A percentile compares a stretch with the other conserved stretches of the same genome.
These are phyloP conservation scores for Stichopus horrens DNA, from an alignment of 53 echinoderm and acorn worm genomes.

Conservation along the genomic window DNA sequence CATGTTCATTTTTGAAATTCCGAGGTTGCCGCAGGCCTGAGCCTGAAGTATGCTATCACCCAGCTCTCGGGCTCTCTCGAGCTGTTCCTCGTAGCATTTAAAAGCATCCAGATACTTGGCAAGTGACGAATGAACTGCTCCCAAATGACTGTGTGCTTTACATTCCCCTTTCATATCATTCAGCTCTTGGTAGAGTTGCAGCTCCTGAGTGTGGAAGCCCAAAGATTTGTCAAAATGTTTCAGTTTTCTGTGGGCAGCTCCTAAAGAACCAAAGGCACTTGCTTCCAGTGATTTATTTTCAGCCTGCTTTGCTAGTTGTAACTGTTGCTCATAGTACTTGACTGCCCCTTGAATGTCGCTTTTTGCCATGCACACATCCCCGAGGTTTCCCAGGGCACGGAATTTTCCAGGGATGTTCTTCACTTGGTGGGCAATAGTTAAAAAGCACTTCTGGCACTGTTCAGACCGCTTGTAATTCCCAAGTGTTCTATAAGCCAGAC, in stretches of 20 bases:
- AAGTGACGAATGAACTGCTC: slow-evolving; percentile 88
- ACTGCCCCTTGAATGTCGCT: slow-evolving; percentile 90
- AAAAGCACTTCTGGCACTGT: slow-evolving; percentile 96
- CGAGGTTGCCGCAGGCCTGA: slow-evolving; percentile 93
- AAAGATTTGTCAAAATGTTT: slow-evolving; percentile 85
- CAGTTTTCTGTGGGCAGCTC: slow-evolving; percentile 85
- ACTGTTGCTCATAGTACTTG: slow-evolving; percentile 91
- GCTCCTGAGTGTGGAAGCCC: slow-evolving; percentile 93
- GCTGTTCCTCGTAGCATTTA: slow-evolving; percentile 97
- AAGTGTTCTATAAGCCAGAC: slow-evolving; percentile 90
- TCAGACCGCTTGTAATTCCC: slow-evolving; percentile 85
- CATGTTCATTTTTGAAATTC: slow-evolving; percentile 99
- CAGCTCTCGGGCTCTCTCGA: slow-evolving; percentile 79
- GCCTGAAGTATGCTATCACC: slow-evolving; percentile 83
- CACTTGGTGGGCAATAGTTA: slow-evolving; percentile 93
- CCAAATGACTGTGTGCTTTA: slow-evolving; percentile 93
- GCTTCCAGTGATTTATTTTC: slow-evolving; percentile 91
- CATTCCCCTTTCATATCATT: slow-evolving; percentile 93
- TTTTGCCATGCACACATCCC: slow-evolving; percentile 96
- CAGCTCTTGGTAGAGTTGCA: slow-evolving; percentile 90
- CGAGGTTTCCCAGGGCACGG: slow-evolving; percentile 95
- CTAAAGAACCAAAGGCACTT: slow-evolving; percentile 87
- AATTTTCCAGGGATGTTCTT: slow-evolving; percentile 96
- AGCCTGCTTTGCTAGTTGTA: slow-evolving; percentile 91
- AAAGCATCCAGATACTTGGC: slow-evolving; percentile 90